Base-by-base conservation (phyloP, 2,113 vertebrate species). In the Burhinus oedicnemus region DNA sequence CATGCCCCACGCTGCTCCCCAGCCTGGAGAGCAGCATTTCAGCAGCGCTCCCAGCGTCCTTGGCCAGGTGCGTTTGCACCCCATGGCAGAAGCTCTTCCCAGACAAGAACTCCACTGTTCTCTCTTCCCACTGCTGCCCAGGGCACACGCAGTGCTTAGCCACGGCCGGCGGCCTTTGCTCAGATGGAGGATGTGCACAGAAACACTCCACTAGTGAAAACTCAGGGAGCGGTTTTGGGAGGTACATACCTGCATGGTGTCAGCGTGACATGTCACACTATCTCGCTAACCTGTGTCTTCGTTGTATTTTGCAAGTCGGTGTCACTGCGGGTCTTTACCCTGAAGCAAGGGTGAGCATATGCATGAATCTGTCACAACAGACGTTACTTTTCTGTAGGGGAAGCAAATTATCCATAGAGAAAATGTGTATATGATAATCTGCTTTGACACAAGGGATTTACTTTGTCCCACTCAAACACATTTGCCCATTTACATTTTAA, bases 401-500 rank as follows among this genome's bases (percentile, higher is more conserved):
- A 90, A 78, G 93, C 94, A 96, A 94, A 89, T 93, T 83, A 84
- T n/a, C 89, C 47, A 5, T 12, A 45, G 83, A 76, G 75, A 90
- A 96, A 94, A 85, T 6, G 70, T 5, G 0, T 80, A 36, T 83
- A 19, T 16, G 49, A 91, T 95, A 96, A 96, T 93, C 93, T 95
- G 51, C 88, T 90, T 70, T 95, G 90, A 66, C 88, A 89, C 81
- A 27, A 96, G 85, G 70, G 83, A 97, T 95, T 95, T 94, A 57
- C 62, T 95, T 64, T 32, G 86, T 95, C 89, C 97, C 86, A 81
- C 71, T 96, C 88, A 87, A 78, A 95, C 57, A 15, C 44, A 16
- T 94, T 92, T 69, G 90, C n/a, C 68, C 83, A 90, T 96, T 97
- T 97, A 88, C 80, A 90, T 95, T 90, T 90, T 95, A 87, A 90